Conservation (phyloP, 2,113 vertebrate species). For the Pelobates fuscus region DNA sequence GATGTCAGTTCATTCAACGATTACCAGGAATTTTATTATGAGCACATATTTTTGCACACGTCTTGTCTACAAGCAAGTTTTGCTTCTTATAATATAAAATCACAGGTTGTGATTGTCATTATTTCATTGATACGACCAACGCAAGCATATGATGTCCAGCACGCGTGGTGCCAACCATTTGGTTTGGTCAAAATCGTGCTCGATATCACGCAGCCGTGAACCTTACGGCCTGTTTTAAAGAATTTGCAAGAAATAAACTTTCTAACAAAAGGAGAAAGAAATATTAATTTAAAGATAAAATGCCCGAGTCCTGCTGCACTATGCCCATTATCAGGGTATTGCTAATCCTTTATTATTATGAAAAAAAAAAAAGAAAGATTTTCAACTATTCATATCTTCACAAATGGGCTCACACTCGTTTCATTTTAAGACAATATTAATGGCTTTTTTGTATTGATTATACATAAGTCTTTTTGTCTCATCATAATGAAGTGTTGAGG, state of each 20-base stretch:
- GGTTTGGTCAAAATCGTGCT: too few species aligned
- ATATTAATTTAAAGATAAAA: conserved; percentile 53
- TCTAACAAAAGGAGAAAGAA: conserved; percentile 50
- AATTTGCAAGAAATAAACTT: conserved; percentile 43
- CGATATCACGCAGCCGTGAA: too few species aligned
- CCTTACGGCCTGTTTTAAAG: background rate
- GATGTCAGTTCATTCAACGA: too few species aligned
- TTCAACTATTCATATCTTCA: conserved; percentile 62
- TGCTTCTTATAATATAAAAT: too few species aligned
- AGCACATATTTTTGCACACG: too few species aligned
- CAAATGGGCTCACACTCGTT: conserved; percentile 54
- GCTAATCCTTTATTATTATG: conserved; percentile 70
- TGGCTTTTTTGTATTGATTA: conserved; percentile 89
- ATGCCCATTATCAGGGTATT: conserved; percentile 58
- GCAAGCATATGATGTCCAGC: too few species aligned
- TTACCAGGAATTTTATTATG: too few species aligned
- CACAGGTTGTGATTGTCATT: too few species aligned
- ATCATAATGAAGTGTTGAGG: conserved; percentile 89
- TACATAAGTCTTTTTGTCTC: conserved; percentile 89
- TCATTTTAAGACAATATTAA: conserved; percentile 76
- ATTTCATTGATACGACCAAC: too few species aligned
- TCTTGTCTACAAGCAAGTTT: too few species aligned
- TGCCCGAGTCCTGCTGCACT: conserved; percentile 60
- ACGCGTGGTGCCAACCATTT: too few species aligned
- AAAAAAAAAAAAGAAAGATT: conserved; percentile 52